Conservation (phyloP, 2,888 invertebrate species). For the Rhopalosiphum nymphaeae region DNA sequence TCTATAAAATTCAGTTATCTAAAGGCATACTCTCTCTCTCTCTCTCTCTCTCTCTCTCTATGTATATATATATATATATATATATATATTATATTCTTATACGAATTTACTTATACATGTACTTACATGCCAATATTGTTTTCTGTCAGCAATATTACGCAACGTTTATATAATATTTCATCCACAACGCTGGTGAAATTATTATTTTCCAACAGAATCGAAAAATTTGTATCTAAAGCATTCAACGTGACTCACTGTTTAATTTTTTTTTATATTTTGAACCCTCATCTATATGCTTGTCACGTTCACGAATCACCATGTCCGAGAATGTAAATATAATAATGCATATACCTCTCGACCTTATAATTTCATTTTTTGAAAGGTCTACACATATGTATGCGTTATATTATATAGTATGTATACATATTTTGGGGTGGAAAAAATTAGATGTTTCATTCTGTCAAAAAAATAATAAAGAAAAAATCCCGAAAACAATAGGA, state of each 20-base stretch:
- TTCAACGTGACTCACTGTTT: slow-evolving; percentile 52
- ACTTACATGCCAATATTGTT: slow-evolving; percentile 2
- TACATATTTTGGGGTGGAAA: slow-evolving; percentile 38
- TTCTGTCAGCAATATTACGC: slow-evolving; percentile 24
- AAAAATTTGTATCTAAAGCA: slow-evolving; percentile 51
- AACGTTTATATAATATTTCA: slow-evolving; percentile 54
- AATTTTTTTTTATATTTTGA: slow-evolving; percentile 44
- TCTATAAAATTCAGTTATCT: slow-evolving; percentile 6
- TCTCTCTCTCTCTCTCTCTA: too few species aligned
- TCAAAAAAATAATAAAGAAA: slow-evolving; percentile 36
- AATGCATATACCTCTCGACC: slow-evolving; percentile 43
- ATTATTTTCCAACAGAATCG: slow-evolving; percentile 48
- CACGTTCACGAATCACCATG: slow-evolving; percentile 58
- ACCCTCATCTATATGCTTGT: slow-evolving; percentile 42
- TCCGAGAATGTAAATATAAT: slow-evolving; percentile 60
- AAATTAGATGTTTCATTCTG: slow-evolving; percentile 60
- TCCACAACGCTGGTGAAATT: background rate
- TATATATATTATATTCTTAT: background rate
- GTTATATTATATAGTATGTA: background rate
- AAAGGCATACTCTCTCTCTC: background rate
- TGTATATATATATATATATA: background rate
- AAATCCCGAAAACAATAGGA: slow-evolving; percentile 45
- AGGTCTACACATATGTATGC: slow-evolving; percentile 9
- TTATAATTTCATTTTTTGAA: slow-evolving; percentile 52
- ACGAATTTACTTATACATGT: background rate